Conservation (phyloP, 2,797 vertebrate genomes). For the Molossus alvarezi region DNA sequence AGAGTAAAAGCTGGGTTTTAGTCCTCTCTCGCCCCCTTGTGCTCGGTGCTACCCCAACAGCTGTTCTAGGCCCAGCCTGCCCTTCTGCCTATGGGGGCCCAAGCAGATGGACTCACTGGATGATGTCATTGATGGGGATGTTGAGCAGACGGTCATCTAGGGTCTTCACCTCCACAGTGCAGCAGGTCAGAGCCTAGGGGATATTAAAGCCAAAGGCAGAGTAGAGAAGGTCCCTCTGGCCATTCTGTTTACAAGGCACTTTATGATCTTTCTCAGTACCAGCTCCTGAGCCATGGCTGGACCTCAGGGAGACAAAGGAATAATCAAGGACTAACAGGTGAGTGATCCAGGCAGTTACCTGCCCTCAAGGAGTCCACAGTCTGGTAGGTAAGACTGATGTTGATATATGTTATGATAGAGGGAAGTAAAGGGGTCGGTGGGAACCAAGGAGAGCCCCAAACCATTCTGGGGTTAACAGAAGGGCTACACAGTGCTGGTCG, state of each 20-base stretch:
- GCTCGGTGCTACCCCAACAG: background rate
- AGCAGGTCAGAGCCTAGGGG: constrained; percentile 95
- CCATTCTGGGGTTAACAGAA: background rate
- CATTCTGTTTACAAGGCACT: background rate
- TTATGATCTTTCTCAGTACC: background rate
- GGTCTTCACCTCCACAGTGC: constrained; percentile 94
- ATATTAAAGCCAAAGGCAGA: background rate
- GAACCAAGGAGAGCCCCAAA: background rate
- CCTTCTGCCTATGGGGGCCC: background rate
- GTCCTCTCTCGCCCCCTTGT: background rate
- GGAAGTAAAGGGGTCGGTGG: background rate
- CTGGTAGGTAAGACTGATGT: background rate
- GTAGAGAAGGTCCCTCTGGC: background rate
- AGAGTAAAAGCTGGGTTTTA: background rate
- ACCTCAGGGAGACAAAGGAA: background rate
- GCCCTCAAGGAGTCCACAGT: background rate
- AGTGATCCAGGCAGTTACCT: background rate
- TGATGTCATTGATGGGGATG: constrained; percentile 96
- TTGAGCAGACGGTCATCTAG: constrained; percentile 95
- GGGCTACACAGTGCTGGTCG: background rate
- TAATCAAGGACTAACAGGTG: background rate
- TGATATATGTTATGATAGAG: background rate
- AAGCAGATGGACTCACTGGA: constrained; percentile 93
- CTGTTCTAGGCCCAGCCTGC: background rate
- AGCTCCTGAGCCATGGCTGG: background rate